Conservation (phyloP, 2,888 invertebrate species). For the Monopis laevigella region DNA sequence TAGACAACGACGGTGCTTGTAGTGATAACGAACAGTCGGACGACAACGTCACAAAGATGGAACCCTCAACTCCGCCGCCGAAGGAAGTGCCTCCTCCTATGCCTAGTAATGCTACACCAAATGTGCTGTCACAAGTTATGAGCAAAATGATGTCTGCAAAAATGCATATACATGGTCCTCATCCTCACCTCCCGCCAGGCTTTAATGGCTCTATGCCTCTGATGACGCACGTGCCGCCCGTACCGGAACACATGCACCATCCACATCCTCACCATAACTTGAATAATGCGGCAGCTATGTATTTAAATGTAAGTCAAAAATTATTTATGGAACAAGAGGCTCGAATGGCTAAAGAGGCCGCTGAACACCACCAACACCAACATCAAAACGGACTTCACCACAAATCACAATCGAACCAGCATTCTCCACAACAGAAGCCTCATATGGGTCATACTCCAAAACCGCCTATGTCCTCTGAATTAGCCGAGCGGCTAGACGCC, state of each 20-base stretch:
- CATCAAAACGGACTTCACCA: constrained; percentile 63
- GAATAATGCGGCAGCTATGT: constrained; percentile 75
- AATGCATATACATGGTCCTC: constrained; percentile 66
- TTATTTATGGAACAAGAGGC: constrained; percentile 83
- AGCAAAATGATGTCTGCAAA: constrained; percentile 73
- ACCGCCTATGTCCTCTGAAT: constrained; percentile 70
- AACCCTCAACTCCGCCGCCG: constrained; percentile 66
- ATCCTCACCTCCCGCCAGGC: constrained; percentile 67
- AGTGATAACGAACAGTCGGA: constrained; percentile 74
- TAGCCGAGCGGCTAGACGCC: constrained; percentile 81
- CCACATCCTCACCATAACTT: constrained; percentile 68
- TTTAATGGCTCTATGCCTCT: constrained; percentile 68
- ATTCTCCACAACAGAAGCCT: constrained; percentile 60
- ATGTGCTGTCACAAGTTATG: constrained; percentile 72
- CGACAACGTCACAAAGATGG: constrained; percentile 62
- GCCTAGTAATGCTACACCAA: constrained; percentile 48
- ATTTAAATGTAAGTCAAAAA: constrained; percentile 80
- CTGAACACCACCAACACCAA: constrained; percentile 52
- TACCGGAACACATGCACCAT: constrained; percentile 60
- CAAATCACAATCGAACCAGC: constrained; percentile 68
- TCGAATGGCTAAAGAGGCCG: constrained; percentile 74
- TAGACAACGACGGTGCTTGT: constrained; percentile 77
- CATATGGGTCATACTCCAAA: constrained; percentile 48
- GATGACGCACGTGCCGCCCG: constrained; percentile 63
- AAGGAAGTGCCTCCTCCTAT: constrained; percentile 61